Base-by-base conservation (phyloP, 2,888 invertebrate genomes). In the Trachelus stipa region DNA sequence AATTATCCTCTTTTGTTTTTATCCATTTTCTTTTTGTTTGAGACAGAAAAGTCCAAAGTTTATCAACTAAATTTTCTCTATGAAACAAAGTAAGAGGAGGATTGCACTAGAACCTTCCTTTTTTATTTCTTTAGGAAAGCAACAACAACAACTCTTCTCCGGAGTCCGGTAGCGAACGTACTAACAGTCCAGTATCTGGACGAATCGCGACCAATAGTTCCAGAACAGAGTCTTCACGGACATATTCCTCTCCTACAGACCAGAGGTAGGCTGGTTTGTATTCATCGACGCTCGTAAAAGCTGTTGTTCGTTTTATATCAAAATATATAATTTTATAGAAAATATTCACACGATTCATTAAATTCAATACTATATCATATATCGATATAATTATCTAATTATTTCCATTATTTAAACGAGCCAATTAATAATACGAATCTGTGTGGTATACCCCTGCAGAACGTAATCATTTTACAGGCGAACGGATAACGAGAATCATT, bases 391-490 rank as follows among this genome's bases (percentile, higher is more conserved):
- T 71, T 71, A 15, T 71, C 15, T 33, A 33, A 12, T 30, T 71
- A 71, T 9, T 71, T 73, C 68, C 30, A 40, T 15, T 37, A 74
- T 77, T 34, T 76, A 33, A 73, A 68, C 82, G 85, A 87, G 82
- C 85, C 87, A 83, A 89, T 87, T 91, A 91, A 91, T 91, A 91
- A 91, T 89, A 88, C 88, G 88, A 89, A 91, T 91, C 91, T 91
- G 91, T 89, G 88, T 91, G 91, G 91, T 91, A 88, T 88, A 90
- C 87, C 91, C 90, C 91, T 91, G 91, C 91, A 91, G 91, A 91
- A 90, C 90, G 89, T 91, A 91, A 91, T 91, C 89, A 87, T 91
- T 90, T 91, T 91, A 91, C 91, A 91, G 91, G 90, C 88, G 88
- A 88, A 78, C 87, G 84, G 90, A 90, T 82, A 84, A 88, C 83